Conservation (phyloP, 2,888 invertebrate species). For the Polyploca ridens region DNA sequence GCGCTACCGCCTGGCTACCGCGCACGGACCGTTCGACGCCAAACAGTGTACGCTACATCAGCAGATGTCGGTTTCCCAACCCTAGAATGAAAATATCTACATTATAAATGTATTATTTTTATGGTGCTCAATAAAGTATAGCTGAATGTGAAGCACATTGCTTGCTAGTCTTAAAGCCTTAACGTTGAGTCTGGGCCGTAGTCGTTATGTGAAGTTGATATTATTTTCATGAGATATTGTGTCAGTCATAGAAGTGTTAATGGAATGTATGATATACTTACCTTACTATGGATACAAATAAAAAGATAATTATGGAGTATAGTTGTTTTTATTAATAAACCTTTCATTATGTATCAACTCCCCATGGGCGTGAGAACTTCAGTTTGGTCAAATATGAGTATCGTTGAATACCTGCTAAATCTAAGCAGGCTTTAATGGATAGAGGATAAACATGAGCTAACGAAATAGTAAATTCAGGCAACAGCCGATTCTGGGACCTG, state of each 20-base stretch:
- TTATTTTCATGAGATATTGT: constrained; percentile 53
- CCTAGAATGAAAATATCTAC: constrained; percentile 12
- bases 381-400: too few species aligned
- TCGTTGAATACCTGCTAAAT: too few species aligned
- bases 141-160: constrained; percentile 39
- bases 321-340: constrained; percentile 31
- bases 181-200: constrained; percentile 47
- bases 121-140: constrained; percentile 45
- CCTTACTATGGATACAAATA: constrained; percentile 61
- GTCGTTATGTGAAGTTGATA: constrained; percentile 42
- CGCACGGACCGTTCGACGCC: neutral
- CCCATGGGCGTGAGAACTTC: too few species aligned
- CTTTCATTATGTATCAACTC: neutral
- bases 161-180: constrained; percentile 59
- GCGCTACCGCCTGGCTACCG: too few species aligned
- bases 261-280: constrained; percentile 66
- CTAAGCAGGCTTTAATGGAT: too few species aligned
- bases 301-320: constrained; percentile 58
- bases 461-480: too few species aligned
- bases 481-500: too few species aligned
- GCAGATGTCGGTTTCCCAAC: neutral
- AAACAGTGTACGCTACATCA: neutral
- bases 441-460: too few species aligned
- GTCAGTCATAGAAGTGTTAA: constrained; percentile 65
- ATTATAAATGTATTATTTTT: constrained; percentile 28